Conservation (phyloP, 2,113 vertebrate genomes). For the Benitochromis conjunctus region DNA sequence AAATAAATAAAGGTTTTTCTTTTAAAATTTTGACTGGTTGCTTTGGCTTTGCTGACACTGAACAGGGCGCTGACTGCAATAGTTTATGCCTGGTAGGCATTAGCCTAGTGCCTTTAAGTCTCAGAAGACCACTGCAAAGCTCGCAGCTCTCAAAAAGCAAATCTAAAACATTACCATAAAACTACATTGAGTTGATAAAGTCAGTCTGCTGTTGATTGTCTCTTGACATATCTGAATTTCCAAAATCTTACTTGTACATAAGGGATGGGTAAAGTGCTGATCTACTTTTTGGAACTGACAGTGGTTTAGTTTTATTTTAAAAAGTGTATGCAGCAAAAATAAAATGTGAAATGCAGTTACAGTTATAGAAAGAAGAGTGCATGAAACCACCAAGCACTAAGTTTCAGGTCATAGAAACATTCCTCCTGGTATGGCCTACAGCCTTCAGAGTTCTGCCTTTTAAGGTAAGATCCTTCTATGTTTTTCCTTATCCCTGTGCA, state of each 20-base stretch:
- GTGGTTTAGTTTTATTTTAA: not conserved
- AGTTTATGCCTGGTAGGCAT: not conserved
- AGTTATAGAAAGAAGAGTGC: not conserved
- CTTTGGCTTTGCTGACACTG: not conserved
- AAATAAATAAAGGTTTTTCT: not conserved
- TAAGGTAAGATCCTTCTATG: constrained; percentile 68
- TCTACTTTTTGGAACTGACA: not conserved
- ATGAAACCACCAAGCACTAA: not conserved
- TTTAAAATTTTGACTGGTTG: not conserved
- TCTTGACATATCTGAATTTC: constrained; percentile 13
- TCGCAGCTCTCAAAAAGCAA: not conserved
- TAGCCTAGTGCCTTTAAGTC: not conserved
- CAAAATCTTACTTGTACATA: not conserved
- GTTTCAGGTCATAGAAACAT: constrained; percentile 49
- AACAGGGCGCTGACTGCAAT: not conserved
- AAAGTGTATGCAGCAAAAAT: not conserved
- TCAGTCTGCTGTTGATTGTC: constrained; percentile 1
- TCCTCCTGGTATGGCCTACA: constrained; percentile 31
- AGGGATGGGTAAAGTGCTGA: not conserved
- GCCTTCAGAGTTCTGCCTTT: constrained; percentile 66
- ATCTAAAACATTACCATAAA: not conserved
- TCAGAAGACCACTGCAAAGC: not conserved
- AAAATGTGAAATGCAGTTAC: not conserved
- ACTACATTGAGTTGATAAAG: not conserved
- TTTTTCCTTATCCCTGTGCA: constrained; percentile 26